Conservation (phyloP, 2,113 vertebrate genomes). For the Tragelaphus imberbis region DNA sequence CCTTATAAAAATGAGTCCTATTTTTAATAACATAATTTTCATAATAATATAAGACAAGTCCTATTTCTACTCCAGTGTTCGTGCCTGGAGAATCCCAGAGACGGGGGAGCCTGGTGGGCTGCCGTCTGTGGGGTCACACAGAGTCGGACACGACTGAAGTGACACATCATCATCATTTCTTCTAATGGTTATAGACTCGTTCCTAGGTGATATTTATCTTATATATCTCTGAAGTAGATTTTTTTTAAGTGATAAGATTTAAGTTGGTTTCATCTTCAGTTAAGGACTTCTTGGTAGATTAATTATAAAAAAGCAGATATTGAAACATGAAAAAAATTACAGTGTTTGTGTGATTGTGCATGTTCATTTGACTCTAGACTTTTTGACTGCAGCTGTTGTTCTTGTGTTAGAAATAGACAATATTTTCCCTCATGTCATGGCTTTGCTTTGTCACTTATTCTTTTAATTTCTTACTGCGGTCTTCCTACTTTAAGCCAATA, state of each 20-base stretch:
- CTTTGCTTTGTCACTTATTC: background rate
- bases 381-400: background rate
- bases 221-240: background rate
- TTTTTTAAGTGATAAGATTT: background rate
- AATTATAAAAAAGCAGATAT: background rate
- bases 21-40: conserved; percentile 6
- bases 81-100: no score
- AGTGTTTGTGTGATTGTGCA: background rate
- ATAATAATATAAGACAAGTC: background rate
- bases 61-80: background rate
- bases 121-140: no score
- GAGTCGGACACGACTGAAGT: no score
- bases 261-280: conserved; percentile 8
- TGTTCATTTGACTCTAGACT: background rate
- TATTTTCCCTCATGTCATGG: background rate
- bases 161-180: background rate
- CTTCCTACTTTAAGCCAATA: background rate
- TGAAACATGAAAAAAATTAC: background rate
- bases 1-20: background rate
- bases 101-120: no score
- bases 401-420: background rate
- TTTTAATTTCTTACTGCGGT: background rate
- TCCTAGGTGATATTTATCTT: background rate
- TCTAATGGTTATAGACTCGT: background rate
- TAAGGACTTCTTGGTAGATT: conserved; percentile 2